Conservation (phyloP, 2,888 invertebrate species). For the Latheticus oryzae region DNA sequence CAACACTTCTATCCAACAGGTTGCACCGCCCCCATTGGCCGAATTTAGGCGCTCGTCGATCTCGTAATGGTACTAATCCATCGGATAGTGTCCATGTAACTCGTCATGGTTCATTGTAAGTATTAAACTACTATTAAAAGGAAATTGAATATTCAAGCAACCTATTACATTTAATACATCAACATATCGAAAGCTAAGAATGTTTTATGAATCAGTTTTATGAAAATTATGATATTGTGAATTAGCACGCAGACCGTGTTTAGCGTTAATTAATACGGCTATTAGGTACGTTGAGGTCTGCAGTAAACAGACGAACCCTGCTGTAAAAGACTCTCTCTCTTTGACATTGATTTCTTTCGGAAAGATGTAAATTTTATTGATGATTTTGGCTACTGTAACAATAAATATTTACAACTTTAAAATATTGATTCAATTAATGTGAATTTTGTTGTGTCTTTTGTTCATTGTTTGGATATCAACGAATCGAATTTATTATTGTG, state of each 20-base stretch:
- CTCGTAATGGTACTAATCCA: constrained; percentile 55
- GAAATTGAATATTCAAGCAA: constrained; percentile 23
- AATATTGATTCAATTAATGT: too few relatives aligned
- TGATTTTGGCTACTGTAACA: too few relatives aligned
- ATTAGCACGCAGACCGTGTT: constrained; percentile 59
- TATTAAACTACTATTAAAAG: constrained; percentile 26
- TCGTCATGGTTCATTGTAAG: constrained; percentile 65
- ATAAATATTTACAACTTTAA: too few relatives aligned
- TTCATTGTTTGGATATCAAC: too few relatives aligned
- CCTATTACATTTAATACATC: constrained; percentile 34
- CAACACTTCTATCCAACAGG: constrained; percentile 53
- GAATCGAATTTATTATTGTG: background rate
- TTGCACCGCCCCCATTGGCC: constrained; percentile 63
- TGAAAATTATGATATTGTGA: constrained; percentile 60
- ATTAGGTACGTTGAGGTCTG: constrained; percentile 53
- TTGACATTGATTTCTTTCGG: constrained; percentile 48
- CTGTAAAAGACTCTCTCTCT: constrained; percentile 47
- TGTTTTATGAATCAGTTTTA: constrained; percentile 43
- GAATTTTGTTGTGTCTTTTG: too few relatives aligned
- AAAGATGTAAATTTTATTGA: constrained; percentile 46
- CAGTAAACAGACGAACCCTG: constrained; percentile 53
- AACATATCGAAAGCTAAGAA: constrained; percentile 27
- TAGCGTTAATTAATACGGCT: constrained; percentile 59
- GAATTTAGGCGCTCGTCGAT: constrained; percentile 56
- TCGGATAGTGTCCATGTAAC: constrained; percentile 60